These are phyloP conservation scores for Netelia fuscicornis DNA, from an alignment of 2,888 invertebrate genomes.

Conservation along the genomic window DNA sequence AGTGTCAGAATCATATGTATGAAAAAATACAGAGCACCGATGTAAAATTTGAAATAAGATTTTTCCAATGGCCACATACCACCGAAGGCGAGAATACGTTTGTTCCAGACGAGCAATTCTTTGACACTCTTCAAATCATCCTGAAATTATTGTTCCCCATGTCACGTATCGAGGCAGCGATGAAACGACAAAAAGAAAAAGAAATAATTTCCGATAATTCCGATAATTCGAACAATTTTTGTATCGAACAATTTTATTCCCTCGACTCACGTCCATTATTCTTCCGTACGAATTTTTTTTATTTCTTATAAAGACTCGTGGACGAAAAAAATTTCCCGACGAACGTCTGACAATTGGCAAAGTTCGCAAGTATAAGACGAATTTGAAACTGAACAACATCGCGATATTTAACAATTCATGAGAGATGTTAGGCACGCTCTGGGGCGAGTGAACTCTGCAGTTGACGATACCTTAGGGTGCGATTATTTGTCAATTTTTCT, in stretches of 20 bases:
- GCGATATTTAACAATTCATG: constrained; percentile 6
- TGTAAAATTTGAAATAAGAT: constrained; percentile 11
- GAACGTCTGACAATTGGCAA: not conserved
- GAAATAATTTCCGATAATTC: not conserved
- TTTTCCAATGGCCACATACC: constrained; percentile 38
- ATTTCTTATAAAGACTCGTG: not conserved
- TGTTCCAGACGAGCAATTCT: constrained; percentile 27
- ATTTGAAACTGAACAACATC: not conserved
- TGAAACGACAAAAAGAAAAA: not conserved
- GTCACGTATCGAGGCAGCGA: no score
- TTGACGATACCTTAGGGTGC: not conserved
- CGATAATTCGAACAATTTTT: not conserved
- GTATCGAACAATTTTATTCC: not conserved
- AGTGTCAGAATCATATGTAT: constrained; percentile 32
- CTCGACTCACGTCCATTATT: not conserved
- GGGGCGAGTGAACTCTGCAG: not conserved
- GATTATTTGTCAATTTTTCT: constrained; percentile 15
- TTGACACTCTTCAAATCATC: not conserved
- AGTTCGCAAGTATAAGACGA: not conserved
- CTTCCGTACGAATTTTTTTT: not conserved
- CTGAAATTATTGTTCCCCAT: not conserved
- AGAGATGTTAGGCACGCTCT: no score
- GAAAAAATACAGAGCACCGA: constrained; percentile 25
- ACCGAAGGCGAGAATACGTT: constrained; percentile 11
- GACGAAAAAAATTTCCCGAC: not conserved